Evolutionary conservation across 1,140 invertebrate species (phyloP), one percentile per base, ranked within the genome.

Genomic region (Zaprionus ghesquierei): DNA sequence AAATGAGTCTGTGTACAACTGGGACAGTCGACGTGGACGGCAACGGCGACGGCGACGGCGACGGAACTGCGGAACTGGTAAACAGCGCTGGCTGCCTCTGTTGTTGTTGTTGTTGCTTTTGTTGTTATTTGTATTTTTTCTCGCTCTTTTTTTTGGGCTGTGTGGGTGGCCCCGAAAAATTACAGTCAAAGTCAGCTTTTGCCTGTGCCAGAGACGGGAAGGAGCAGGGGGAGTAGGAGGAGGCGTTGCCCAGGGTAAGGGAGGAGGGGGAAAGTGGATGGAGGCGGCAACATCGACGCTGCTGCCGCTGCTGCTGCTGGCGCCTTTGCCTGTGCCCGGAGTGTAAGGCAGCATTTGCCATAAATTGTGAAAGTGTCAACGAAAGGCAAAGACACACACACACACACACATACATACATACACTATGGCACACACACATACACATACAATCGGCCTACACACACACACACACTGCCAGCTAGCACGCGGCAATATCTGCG

Each of bases 281-380:
- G n/a, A 35, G 74, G 62, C 62, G 64, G 69, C 49, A 41, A 50
- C 59, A 72, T 35, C 58, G 71, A 66, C 89, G 35, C 35, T 41
- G 69, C 69, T 87, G 35, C 35, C 15, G 69, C 69, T 87, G 69
- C 69, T 87, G 35, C 35, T 41, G 69, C 69, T 87, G 84, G 84
- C 82, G 84, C 79, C 81, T 87, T 81, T 71, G n/a, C 73, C 62
- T 71, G 72, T 65, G 75, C 75, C 79, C 78, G 64, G 81, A n/a
- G 80, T 76, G 80, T 79, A 87, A 86, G 82, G 82, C 82, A 82
- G 82, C 82, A 82, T 89, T 86, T 86, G 84, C 84, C 79, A 87
- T 87, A 87, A 87, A 87, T 87, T 87, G 84, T 89, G 84, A 87
- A 87, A 87, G 84, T 87, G 84, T 87, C 84, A 87, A 87, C 84